Base-by-base conservation (phyloP, 53 echinoderm and acorn worm genomes). In the Astropecten irregularis region DNA sequence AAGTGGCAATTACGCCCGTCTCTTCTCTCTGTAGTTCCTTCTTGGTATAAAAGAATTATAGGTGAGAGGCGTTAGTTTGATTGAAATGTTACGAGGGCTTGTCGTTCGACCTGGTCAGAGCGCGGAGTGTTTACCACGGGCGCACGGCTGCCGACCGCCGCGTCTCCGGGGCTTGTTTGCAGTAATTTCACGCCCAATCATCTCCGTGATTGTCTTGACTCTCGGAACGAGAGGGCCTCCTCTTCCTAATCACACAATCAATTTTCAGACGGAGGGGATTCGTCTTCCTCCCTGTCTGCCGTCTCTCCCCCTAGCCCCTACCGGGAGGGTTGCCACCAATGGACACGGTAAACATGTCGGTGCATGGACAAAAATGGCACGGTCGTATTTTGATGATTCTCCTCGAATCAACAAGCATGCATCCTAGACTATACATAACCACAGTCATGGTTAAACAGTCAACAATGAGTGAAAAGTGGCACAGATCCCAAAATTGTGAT, bases 181-280 rank as follows among this genome's bases (percentile, higher is more conserved):
- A 56, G 76, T 76, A 55, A 76, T 76, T 76, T 76, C 76, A 76
- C 76, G 40, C 57, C 27, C 38, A 56, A 76, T 58, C 57, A 35
- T 58, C 58, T 14, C 18, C 22, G 22, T 76, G 40, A 76, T 76
- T 76, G 76, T 76, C 58, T 40, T 56, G 42, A n/a, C 39, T 27
- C 58, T 76, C 57, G 56, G 40, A 76, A 76, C 22, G 76, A n/a
- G n/a, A 76, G 76, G 57, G 76, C 11, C 40, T 57, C 76, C 40
- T 58, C 40, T 14, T 55, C 76, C 39, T 58, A 56, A 76, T 76
- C 58, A 58, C 76, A 76, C 76, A 76, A 58, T 76, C 76, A 76
- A 76, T 76, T 76, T 76, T 76, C 58, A 10, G 59, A 58, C 40
- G 76, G 28, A 37, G 56, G 76, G 16, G 40, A 2, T 39, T 39